Percentiles rank a stretch among this genome's conserved stretches.
Evolutionary conservation across 2,113 vertebrate genomes (phyloP).

Genomic region (Accipiter virgatus): DNA sequence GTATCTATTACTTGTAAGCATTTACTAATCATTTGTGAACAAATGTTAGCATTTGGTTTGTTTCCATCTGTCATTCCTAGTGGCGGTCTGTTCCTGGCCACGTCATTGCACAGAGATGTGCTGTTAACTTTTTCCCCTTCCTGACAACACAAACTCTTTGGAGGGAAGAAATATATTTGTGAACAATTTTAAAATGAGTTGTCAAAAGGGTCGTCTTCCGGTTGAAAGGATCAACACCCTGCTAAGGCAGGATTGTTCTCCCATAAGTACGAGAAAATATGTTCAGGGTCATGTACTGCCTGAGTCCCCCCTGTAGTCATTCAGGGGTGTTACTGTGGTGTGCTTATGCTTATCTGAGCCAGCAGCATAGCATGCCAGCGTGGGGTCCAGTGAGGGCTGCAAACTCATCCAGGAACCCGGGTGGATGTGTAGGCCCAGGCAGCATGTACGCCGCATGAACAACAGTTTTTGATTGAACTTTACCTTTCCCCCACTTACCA

Average conservation of each 20-base stretch:
- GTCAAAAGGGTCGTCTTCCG: not conserved
- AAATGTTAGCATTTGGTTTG: conserved; percentile 48
- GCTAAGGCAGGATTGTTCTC: not conserved
- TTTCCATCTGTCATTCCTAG: conserved; percentile 44
- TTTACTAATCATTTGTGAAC: conserved; percentile 51
- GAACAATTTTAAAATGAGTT: not conserved
- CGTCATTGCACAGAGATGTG: conserved; percentile 2
- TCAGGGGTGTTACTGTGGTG: not conserved
- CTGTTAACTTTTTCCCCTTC: not conserved
- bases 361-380: not conserved
- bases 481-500: not conserved
- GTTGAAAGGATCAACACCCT: not conserved
- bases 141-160: not conserved
- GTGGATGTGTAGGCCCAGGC: not conserved
- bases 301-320: not conserved
- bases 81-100: not conserved
- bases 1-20: conserved; percentile 19
- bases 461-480: not conserved
- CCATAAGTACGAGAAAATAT: not conserved
- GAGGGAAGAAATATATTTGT: not conserved
- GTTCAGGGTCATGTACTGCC: not conserved
- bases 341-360: not conserved
- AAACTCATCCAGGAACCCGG: not conserved
- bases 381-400: not conserved
- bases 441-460: not conserved